phyloP scores from a whole-genome alignment of 2,888 invertebrate genomes.

The Rhagonycha lutea region DNA sequence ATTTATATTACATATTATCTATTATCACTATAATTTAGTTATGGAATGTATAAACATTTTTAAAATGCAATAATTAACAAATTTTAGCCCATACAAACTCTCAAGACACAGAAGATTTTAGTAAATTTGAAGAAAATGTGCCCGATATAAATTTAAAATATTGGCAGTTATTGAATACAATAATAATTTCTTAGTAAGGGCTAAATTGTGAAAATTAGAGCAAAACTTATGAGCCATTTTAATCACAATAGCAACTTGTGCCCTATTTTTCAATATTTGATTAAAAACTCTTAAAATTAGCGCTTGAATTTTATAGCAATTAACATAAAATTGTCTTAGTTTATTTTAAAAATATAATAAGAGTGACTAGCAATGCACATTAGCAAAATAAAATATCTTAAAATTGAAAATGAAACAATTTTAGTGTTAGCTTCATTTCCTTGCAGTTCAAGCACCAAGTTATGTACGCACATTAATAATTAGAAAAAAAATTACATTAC shows the following conservation, averaged over 20 bases:
- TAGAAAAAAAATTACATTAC: background rate
- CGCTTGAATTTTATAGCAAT: background rate
- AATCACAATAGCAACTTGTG: constrained; percentile 17
- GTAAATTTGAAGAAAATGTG: background rate
- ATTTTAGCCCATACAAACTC: background rate
- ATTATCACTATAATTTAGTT: background rate
- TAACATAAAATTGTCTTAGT: background rate
- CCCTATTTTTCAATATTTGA: constrained; percentile 10
- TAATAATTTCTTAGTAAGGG: background rate
- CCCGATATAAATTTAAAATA: background rate
- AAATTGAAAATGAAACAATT: background rate
- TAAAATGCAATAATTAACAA: background rate
- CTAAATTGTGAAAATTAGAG: background rate
- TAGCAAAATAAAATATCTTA: background rate
- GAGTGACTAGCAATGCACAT: background rate
- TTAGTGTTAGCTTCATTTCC: background rate
- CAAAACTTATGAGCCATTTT: constrained; percentile 1
- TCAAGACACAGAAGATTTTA: background rate
- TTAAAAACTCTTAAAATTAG: background rate
- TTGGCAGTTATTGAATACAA: background rate
- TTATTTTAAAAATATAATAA: background rate
- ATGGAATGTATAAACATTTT: background rate
- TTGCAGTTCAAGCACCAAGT: background rate
- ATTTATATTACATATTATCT: background rate
- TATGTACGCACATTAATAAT: background rate